Percentiles rank a stretch among this genome's conserved stretches.
Conservation (phyloP, 2,113 vertebrate genomes). For the Callipepla californica region DNA sequence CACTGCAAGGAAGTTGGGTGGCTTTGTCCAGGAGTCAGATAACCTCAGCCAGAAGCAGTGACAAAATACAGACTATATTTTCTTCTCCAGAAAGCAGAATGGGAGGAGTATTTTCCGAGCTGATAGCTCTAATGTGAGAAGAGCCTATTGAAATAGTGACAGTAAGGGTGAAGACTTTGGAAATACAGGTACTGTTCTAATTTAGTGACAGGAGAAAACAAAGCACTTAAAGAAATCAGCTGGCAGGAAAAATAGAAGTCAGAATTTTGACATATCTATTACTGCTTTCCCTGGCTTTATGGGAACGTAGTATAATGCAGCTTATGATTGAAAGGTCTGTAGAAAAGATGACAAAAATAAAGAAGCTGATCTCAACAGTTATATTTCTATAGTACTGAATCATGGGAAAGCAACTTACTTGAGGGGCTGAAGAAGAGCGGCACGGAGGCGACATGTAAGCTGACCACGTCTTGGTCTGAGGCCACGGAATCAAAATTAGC, state of each 20-base stretch:
- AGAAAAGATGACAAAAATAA: conserved; percentile 66
- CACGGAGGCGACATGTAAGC: background rate
- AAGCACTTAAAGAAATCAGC: conserved; percentile 22
- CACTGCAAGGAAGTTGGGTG: background rate
- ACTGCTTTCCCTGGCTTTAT: conserved; percentile 49
- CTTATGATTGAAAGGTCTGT: conserved; percentile 58
- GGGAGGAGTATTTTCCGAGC: background rate
- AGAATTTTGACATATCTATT: conserved; percentile 50
- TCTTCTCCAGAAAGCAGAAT: background rate
- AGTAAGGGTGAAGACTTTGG: background rate
- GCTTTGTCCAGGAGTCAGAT: background rate
- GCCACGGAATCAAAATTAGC: conserved; percentile 55
- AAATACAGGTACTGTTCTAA: background rate
- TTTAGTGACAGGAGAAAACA: conserved; percentile 48
- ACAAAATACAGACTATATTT: background rate
- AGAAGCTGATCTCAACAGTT: conserved; percentile 67
- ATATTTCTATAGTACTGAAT: conserved; percentile 64
- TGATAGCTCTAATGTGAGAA: conserved; percentile 10
- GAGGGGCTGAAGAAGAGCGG: conserved; percentile 2
- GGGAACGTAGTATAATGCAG: conserved; percentile 8
- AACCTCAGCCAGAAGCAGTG: background rate
- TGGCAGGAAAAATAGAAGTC: conserved; percentile 18
- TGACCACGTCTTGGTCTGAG: conserved; percentile 59
- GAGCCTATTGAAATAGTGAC: background rate
- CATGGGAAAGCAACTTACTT: conserved; percentile 61